These are phyloP conservation scores for Chaetogeoica ovagalla DNA, from an alignment of 2,888 invertebrate genomes.

Conservation along the genomic window DNA sequence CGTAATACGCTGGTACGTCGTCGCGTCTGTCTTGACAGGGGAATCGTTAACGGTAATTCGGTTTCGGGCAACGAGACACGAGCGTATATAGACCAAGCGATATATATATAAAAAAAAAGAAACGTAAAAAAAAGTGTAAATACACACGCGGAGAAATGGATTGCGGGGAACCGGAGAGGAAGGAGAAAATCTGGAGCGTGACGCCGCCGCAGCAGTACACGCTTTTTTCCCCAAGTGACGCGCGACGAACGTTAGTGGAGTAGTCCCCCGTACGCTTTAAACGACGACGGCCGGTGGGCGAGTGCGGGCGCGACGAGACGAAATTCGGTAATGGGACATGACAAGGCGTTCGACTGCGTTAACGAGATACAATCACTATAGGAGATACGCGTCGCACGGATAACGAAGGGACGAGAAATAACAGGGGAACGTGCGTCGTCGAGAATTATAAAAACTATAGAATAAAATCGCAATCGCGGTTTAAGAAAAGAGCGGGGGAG, in stretches of 20 bases:
- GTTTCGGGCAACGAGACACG: constrained; percentile 46
- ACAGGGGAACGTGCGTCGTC: too few species aligned
- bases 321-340: constrained; percentile 48
- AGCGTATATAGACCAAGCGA: constrained; percentile 15
- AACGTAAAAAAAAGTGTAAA: too few species aligned
- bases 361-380: constrained; percentile 38
- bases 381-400: too few species aligned
- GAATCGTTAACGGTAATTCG: constrained; percentile 47
- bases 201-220: constrained; percentile 28
- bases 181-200: constrained; percentile 41
- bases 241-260: constrained; percentile 42
- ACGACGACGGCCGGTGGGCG: too few species aligned
- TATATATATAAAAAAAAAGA: constrained; percentile 31
- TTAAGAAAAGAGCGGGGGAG: too few species aligned
- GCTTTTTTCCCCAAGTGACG: constrained; percentile 35
- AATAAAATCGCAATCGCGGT: too few species aligned
- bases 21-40: constrained; percentile 13
- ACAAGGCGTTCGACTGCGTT: constrained; percentile 47
- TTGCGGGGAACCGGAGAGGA: too few species aligned
- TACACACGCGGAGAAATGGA: too few species aligned
- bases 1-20: not conserved
- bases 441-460: too few species aligned
- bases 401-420: too few species aligned
- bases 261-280: too few species aligned
- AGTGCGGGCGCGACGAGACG: not conserved